These are phyloP conservation scores for Amblyjoppa fuscipennis DNA, from an alignment of 2,888 invertebrate genomes.

Conservation along the genomic window DNA sequence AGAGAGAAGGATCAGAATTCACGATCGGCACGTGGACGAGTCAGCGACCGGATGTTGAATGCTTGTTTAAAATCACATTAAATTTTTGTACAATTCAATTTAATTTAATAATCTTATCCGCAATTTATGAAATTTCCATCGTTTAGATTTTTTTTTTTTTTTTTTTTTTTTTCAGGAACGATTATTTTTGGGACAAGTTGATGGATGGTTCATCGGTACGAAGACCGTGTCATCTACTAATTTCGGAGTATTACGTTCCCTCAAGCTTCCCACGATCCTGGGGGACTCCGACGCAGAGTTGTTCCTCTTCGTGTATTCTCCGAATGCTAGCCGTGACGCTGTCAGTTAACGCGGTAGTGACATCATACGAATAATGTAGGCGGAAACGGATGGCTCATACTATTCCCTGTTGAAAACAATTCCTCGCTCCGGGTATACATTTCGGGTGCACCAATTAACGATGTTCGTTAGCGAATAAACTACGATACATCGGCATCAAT, in stretches of 20 bases:
- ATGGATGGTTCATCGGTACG: not conserved
- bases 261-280: no score
- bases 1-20: no score
- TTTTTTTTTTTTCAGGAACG: not conserved
- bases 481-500: not conserved
- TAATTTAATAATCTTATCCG: not conserved
- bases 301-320: constrained; percentile 16
- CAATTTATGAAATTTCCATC: not conserved
- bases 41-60: no score
- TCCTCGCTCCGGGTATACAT: not conserved
- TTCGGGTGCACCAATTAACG: constrained; percentile 32
- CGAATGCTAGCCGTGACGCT: constrained; percentile 12
- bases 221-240: not conserved
- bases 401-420: constrained; percentile 19
- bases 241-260: not conserved
- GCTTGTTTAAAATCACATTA: no score
- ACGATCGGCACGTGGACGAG: no score
- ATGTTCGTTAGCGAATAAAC: constrained; percentile 29
- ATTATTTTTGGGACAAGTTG: not conserved
- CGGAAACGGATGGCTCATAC: constrained; percentile 15
- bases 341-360: constrained; percentile 26
- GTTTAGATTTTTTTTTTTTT: not conserved
- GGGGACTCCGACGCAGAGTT: no score
- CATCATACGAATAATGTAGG: constrained; percentile 18
- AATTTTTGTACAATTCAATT: no score